Conservation (phyloP, 2,797 vertebrate genomes). For the Falco rusticolus region DNA sequence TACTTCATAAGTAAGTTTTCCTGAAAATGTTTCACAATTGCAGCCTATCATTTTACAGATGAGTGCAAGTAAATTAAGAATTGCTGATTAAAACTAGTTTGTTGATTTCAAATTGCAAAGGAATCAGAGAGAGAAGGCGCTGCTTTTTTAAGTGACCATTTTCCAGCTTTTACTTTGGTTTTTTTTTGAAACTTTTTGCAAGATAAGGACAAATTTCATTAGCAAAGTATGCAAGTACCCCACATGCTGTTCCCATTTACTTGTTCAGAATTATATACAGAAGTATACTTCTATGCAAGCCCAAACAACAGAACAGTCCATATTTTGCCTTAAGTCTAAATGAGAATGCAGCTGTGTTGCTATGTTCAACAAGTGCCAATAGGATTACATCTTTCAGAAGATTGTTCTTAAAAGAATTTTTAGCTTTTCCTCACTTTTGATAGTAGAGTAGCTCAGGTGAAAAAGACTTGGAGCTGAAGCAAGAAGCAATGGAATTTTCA, state of each 20-base stretch:
- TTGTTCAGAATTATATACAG: neutral
- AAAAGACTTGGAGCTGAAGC: neutral
- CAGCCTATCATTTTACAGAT: neutral
- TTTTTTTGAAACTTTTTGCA: neutral
- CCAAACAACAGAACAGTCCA: neutral
- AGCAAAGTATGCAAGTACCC: neutral
- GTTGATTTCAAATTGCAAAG: neutral
- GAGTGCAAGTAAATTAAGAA: neutral
- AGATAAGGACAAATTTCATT: neutral
- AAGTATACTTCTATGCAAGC: neutral
- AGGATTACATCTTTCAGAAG: neutral
- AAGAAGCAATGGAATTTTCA: neutral
- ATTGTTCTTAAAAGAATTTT: neutral
- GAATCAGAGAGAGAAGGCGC: neutral
- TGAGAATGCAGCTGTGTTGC: neutral
- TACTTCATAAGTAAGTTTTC: neutral
- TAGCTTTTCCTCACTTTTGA: neutral
- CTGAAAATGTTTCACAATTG: neutral
- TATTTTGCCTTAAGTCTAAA: neutral
- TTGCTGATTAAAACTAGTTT: accelerated
- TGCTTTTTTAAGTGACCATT: neutral
- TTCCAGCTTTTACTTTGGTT: neutral
- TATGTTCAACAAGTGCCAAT: neutral
- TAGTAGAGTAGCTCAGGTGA: neutral
- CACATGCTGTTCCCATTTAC: accelerated